Evolutionary conservation across 2,797 vertebrate species (phyloP), one percentile per base, ranked within the genome.

Genomic region (Enteromius anoplus): DNA sequence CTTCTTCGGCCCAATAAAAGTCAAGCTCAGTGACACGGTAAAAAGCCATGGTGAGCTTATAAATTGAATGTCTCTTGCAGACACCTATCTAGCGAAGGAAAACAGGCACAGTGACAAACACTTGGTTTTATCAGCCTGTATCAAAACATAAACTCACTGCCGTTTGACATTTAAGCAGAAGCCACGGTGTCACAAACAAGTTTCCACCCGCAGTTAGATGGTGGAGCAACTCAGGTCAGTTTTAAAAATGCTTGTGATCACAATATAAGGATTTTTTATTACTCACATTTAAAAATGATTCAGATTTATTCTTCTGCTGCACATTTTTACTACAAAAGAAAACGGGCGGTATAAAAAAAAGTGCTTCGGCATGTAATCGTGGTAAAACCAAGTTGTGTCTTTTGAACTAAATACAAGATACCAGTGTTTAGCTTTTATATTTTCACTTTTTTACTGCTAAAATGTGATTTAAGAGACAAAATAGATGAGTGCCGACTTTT

Each of bases 141-240:
- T 83, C 40, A 78, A 79, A 81, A 87, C 73, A 84, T 75, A 85
- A 82, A 81, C 62, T 75, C 75, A 78, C 69, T 75, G 64, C 65
- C 34, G 51, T 17, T 81, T 89, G 88, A 89, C 88, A 87, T 89
- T 89, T 89, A 86, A 78, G 53, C n/a, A 47, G 62, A 85, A 86
- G 82, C 80, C 71, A 80, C 83, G 81, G 21, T 85, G 78, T 76
- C 64, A 76, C 68, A 85, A 83, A 80, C 76, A 80, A 71, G 58
- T 60, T 87, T 85, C 55, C 83, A 82, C 83, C 17, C 73, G 70
- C 81, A 76, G 55, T 72, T 84, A 72, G 51, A 85, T 45, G 80
- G 81, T 53, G 45, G 66, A 83, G 68, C 66, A 64, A 70, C 66
- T 78, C 4, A 66, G 75, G 82, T 70, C 79, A 85, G 73, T 70